Conservation (phyloP, 2,113 vertebrate genomes). For the Alosa alosa region DNA sequence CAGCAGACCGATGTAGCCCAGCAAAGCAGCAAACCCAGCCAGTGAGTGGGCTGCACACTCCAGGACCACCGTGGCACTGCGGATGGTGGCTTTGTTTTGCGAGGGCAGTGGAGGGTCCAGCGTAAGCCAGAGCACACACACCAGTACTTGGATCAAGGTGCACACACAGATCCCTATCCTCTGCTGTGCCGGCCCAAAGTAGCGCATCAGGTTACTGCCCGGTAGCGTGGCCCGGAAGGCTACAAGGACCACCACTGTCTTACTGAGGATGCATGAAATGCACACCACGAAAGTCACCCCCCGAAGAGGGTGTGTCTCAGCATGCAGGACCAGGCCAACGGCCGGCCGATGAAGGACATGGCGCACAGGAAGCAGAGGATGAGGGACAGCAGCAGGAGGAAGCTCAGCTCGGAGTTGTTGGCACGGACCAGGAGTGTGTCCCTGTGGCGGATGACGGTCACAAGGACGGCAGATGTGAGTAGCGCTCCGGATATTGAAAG, state of each 20-base stretch:
- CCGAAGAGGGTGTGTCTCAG: conserved; percentile 60
- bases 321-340: conserved; percentile 51
- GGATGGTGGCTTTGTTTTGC: conserved; percentile 44
- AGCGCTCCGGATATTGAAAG: conserved; percentile 48
- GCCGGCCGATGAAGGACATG: conserved; percentile 51
- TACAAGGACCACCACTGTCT: conserved; percentile 56
- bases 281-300: conserved; percentile 61
- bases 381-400: conserved; percentile 56
- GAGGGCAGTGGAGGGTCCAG: conserved; percentile 49
- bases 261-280: conserved; percentile 59
- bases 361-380: conserved; percentile 58
- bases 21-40: conserved; percentile 50
- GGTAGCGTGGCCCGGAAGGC: conserved; percentile 54
- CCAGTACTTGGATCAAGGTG: conserved; percentile 55
- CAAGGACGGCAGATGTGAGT: conserved; percentile 47
- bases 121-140: conserved; percentile 58
- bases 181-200: conserved; percentile 55
- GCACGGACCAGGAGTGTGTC: conserved; percentile 54
- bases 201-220: conserved; percentile 49
- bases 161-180: conserved; percentile 54
- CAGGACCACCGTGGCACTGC: conserved; percentile 54
- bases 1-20: conserved; percentile 60
- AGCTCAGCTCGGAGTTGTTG: conserved; percentile 60
- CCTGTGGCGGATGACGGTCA: conserved; percentile 43
- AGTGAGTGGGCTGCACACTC: conserved; percentile 59